These are phyloP conservation scores for Sebastes glaucus DNA, from an alignment of 2,797 vertebrate genomes.

Conservation along the genomic window DNA sequence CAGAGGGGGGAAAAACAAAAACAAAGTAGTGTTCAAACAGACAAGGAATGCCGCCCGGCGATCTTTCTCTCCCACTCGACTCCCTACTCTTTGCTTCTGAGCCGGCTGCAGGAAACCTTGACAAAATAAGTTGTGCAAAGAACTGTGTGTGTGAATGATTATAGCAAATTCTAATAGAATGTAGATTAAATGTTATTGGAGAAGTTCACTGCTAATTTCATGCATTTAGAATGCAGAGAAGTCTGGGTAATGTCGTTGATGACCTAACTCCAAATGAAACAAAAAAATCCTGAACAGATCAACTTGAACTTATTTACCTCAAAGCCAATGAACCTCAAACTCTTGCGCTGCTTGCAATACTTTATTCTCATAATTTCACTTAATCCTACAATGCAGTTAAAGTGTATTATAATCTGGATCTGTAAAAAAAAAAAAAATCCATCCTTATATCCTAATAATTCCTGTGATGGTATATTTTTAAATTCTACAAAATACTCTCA, in stretches of 20 bases:
- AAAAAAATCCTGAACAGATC: not conserved
- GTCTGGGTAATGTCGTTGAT: not conserved
- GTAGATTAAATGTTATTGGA: not conserved
- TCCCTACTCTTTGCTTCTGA: not conserved
- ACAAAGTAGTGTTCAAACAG: conserved; percentile 18
- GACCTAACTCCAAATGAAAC: not conserved
- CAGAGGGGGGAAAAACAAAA: not conserved
- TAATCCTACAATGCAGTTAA: not conserved
- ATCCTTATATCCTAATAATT: not conserved
- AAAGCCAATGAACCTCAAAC: not conserved
- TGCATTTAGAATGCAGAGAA: too few relatives aligned
- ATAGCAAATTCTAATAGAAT: not conserved
- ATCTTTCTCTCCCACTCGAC: not conserved
- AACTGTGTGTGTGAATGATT: not conserved
- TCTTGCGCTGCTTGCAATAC: too few relatives aligned
- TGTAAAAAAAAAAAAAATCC: too few relatives aligned
- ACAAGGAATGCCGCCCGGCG: conserved; percentile 43
- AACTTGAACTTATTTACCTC: not conserved
- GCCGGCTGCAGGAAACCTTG: not conserved
- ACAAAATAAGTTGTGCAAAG: not conserved
- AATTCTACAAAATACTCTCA: not conserved
- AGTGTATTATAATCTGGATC: not conserved
- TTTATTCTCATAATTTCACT: not conserved
- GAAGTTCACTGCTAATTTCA: not conserved
- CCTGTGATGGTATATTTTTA: not conserved